phyloP scores from a whole-genome alignment of 1,140 invertebrate genomes.

The Pseudomyrmex gracilis region DNA sequence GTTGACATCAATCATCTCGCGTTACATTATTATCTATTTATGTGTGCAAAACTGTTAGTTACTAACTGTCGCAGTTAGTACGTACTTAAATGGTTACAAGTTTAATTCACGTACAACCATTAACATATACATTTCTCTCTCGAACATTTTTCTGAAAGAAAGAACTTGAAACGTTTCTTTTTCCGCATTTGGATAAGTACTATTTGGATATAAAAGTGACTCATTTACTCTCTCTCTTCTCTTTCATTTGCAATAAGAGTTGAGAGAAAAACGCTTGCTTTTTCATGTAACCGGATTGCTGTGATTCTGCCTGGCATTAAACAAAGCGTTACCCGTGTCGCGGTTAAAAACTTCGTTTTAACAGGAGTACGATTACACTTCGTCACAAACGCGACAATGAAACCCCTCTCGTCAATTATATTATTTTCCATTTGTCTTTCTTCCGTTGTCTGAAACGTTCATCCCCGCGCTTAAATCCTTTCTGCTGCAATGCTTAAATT shows the following conservation, averaged over 20 bases:
- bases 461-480: neutral
- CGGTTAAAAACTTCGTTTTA: slow-evolving; percentile 49
- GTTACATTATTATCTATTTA: slow-evolving; percentile 49
- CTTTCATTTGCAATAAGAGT: neutral
- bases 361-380: slow-evolving; percentile 43
- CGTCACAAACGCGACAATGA: slow-evolving; percentile 66
- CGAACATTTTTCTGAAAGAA: slow-evolving; percentile 35
- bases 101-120: slow-evolving; percentile 17
- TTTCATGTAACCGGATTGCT: slow-evolving; percentile 51
- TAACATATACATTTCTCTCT: neutral
- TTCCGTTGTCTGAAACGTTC: slow-evolving; percentile 12
- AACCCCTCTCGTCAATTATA: slow-evolving; percentile 70
- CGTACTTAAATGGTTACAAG: slow-evolving; percentile 30
- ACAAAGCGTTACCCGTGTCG: slow-evolving; percentile 24
- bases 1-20: slow-evolving; percentile 14
- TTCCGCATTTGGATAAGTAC: slow-evolving; percentile 4
- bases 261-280: slow-evolving; percentile 24
- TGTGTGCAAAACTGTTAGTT: slow-evolving; percentile 8
- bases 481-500: slow-evolving; percentile 4
- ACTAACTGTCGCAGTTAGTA: slow-evolving; percentile 16
- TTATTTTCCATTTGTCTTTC: neutral
- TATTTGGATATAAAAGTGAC: neutral
- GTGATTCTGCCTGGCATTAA: slow-evolving; percentile 45
- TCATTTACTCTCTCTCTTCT: too few relatives aligned
- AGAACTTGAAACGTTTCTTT: slow-evolving; percentile 31